phyloP scores from a whole-genome alignment of 2,797 vertebrate species.

The Pseudochaenichthys georgianus region DNA sequence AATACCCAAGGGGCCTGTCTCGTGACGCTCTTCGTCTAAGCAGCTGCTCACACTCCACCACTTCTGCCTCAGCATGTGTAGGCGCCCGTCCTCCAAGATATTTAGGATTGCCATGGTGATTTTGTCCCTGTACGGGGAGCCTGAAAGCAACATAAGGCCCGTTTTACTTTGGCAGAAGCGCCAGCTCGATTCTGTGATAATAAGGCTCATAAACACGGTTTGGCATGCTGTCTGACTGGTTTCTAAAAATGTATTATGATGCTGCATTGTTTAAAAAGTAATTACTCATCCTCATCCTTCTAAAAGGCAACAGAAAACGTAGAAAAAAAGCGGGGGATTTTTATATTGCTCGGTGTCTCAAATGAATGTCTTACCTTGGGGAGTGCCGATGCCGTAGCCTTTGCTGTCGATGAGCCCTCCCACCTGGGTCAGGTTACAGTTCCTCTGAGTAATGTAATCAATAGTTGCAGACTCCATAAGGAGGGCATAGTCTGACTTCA shows the following conservation, averaged over 20 bases:
- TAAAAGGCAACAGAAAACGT: conserved; percentile 24
- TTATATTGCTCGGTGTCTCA: neutral
- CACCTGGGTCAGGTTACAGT: conserved; percentile 98
- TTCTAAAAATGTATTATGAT: conserved; percentile 30
- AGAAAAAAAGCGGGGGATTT: conserved; percentile 6
- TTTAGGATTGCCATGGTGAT: conserved; percentile 98
- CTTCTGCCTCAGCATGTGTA: conserved; percentile 97
- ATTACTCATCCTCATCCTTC: conserved; percentile 19
- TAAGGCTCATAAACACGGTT: conserved; percentile 70
- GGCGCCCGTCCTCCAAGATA: conserved; percentile 96
- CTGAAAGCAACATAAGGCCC: conserved; percentile 80
- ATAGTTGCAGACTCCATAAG: conserved; percentile 99
- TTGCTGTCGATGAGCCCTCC: conserved; percentile 98
- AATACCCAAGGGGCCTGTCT: conserved; percentile 95
- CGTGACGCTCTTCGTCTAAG: conserved; percentile 93
- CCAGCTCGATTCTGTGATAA: conserved; percentile 75
- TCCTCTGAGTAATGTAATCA: conserved; percentile 95
- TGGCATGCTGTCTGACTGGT: conserved; percentile 53
- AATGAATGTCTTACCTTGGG: conserved; percentile 89
- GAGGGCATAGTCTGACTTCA: conserved; percentile 95
- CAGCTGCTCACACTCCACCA: conserved; percentile 97
- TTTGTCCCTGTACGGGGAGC: conserved; percentile 98
- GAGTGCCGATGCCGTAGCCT: conserved; percentile 97
- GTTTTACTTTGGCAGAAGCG: conserved; percentile 68
- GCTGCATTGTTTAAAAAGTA: conserved; percentile 29